Conservation (phyloP, 2,797 vertebrate genomes). For the Danio jaintianensis region DNA sequence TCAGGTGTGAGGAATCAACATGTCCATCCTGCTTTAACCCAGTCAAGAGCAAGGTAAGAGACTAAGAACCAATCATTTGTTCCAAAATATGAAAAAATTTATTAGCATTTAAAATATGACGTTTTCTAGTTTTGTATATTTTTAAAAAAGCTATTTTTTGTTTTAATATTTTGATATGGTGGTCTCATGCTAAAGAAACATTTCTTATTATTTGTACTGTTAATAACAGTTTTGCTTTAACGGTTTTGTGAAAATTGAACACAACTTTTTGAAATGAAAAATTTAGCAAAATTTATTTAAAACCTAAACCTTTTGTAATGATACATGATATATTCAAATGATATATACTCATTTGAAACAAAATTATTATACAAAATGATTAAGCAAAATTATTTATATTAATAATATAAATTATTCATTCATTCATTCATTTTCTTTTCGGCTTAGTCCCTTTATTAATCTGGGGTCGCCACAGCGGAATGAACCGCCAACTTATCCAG, state of each 20-base stretch:
- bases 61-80: neutral
- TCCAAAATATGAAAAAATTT: neutral
- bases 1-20: conserved; percentile 77
- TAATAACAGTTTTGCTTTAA: neutral
- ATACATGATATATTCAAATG: no score
- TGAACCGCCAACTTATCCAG: no score
- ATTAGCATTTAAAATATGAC: neutral
- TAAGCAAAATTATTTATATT: no score
- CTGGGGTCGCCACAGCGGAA: no score
- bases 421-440: no score
- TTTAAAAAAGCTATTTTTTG: neutral
- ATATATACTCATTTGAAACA: no score
- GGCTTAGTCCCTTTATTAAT: no score
- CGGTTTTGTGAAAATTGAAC: neutral
- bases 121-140: neutral
- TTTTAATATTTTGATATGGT: neutral
- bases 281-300: neutral
- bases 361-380: no score
- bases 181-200: neutral
- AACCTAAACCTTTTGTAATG: neutral
- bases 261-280: neutral
- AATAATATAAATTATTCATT: no score
- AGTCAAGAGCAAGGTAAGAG: conserved; percentile 83
- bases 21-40: conserved; percentile 89
- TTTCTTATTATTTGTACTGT: neutral